Conservation (phyloP, 2,113 vertebrate species). For the Gracilinanus agilis region DNA sequence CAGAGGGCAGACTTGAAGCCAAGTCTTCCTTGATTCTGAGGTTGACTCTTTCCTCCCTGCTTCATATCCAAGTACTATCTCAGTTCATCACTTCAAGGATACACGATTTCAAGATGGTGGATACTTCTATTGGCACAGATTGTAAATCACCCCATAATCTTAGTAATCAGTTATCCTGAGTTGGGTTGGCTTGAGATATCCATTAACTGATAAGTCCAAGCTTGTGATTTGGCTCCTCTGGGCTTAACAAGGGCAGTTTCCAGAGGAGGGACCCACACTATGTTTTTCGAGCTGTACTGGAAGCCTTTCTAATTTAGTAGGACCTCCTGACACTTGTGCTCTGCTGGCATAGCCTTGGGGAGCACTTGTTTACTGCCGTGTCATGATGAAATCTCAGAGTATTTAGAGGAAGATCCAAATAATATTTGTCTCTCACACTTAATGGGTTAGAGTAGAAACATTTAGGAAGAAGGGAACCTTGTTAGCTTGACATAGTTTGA, state of each 20-base stretch:
- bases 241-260: background rate
- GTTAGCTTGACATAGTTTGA: background rate
- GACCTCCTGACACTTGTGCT: background rate
- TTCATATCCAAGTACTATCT: background rate
- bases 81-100: background rate
- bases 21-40: background rate
- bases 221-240: background rate
- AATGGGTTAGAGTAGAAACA: conserved; percentile 31
- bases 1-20: background rate
- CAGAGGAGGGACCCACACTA: background rate
- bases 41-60: background rate
- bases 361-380: background rate
- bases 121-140: background rate
- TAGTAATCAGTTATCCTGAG: background rate
- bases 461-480: conserved; percentile 31
- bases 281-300: background rate
- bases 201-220: background rate
- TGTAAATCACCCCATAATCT: background rate
- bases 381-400: no score
- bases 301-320: background rate
- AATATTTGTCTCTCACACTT: conserved; percentile 5
- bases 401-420: background rate
- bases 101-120: background rate
- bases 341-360: background rate
- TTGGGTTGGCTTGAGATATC: background rate